These are phyloP conservation scores for Chelonus insularis DNA, from an alignment of 1,140 invertebrate species.

Conservation along the genomic window DNA sequence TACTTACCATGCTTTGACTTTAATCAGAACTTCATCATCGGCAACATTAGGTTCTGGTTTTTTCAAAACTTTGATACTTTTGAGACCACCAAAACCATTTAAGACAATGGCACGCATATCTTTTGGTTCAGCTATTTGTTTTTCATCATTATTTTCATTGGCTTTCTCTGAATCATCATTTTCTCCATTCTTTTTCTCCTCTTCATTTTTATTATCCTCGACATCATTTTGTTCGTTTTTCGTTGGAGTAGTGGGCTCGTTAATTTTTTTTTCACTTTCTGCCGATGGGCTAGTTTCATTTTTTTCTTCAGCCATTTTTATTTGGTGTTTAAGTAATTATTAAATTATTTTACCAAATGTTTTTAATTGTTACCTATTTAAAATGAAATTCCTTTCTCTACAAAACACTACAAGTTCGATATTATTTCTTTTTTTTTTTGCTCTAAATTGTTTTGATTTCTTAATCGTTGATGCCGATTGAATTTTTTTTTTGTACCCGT, in stretches of 20 bases:
- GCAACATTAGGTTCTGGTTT: constrained; percentile 74
- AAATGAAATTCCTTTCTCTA: no score
- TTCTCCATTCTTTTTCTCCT: constrained; percentile 61
- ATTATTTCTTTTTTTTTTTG: no score
- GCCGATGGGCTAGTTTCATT: constrained; percentile 50
- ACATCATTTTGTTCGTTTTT: constrained; percentile 34
- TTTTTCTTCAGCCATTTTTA: constrained; percentile 58
- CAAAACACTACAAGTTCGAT: no score
- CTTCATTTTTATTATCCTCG: constrained; percentile 35
- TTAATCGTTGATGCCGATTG: no score
- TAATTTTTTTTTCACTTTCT: constrained; percentile 44
- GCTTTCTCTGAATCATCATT: constrained; percentile 58
- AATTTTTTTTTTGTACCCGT: no score
- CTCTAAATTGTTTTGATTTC: no score
- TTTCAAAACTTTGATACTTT: constrained; percentile 79
- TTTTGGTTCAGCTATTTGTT: constrained; percentile 66
- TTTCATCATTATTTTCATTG: constrained; percentile 63
- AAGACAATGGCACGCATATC: constrained; percentile 84
- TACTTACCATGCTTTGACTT: constrained; percentile 85
- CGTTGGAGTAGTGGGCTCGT: constrained; percentile 43
- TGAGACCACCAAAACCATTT: constrained; percentile 81
- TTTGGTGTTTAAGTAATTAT: not conserved
- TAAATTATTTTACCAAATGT: no score
- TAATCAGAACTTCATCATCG: constrained; percentile 80
- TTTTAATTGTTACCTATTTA: no score